phyloP scores from a whole-genome alignment of 2,113 vertebrate species.

The Rhineura floridana region DNA sequence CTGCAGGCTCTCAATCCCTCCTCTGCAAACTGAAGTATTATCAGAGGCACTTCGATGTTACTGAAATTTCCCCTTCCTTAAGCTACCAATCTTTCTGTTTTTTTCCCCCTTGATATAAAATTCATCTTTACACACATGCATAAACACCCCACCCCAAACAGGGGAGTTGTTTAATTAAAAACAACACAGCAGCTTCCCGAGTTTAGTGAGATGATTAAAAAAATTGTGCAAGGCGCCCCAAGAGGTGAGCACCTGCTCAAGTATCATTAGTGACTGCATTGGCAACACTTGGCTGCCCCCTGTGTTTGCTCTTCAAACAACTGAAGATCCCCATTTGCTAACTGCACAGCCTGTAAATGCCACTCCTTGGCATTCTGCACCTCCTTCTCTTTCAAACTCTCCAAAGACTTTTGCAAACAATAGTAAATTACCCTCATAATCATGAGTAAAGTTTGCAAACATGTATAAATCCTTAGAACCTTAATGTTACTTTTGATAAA shows the following conservation, averaged over 20 bases:
- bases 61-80: not conserved
- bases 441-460: not conserved
- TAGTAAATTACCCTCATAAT: not conserved
- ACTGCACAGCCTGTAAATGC: constrained; percentile 8
- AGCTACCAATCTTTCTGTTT: not conserved
- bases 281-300: constrained; percentile 31
- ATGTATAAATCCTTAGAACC: not conserved
- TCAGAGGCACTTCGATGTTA: constrained; percentile 2
- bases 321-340: not conserved
- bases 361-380: constrained; percentile 5
- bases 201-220: constrained; percentile 30
- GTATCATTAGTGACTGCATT: constrained; percentile 31
- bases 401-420: not conserved
- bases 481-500: not conserved
- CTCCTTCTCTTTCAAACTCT: not conserved
- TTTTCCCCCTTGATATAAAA: constrained; percentile 5
- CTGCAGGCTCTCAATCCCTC: too few relatives aligned
- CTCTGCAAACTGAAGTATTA: not conserved
- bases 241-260: constrained; percentile 46
- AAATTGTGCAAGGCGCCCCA: constrained; percentile 3
- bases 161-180: constrained; percentile 32
- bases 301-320: not conserved
- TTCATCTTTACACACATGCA: not conserved
- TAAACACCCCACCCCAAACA: not conserved
- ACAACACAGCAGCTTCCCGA: not conserved